A percentile compares a stretch with the other conserved stretches of the same genome.
Evolutionary conservation across 2,113 vertebrate genomes (phyloP).

Genomic region (Dipodomys stephensi): DNA sequence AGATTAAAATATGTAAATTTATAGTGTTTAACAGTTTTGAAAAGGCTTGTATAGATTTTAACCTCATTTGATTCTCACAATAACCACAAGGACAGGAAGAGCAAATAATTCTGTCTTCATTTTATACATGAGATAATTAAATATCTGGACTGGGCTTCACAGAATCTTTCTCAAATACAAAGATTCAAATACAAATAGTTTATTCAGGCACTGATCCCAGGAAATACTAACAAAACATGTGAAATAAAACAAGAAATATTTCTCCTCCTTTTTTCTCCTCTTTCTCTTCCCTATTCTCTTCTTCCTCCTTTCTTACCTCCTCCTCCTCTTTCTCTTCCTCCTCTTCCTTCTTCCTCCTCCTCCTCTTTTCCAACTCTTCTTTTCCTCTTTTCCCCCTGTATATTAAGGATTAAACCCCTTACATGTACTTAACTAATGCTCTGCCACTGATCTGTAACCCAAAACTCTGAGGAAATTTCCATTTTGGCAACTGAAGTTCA

Average conservation of each 20-base stretch:
- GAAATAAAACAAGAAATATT: neutral
- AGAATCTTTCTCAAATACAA: neutral
- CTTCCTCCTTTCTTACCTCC: accelerated
- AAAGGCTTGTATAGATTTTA: neutral
- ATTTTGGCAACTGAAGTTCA: neutral
- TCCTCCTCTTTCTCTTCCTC: neutral
- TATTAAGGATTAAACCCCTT: neutral
- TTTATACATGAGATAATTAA: conserved; percentile 2
- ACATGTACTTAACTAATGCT: neutral
- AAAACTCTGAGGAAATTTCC: neutral
- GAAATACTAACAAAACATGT: neutral
- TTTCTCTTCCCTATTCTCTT: neutral
- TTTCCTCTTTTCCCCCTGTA: neutral
- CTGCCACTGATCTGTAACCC: neutral
- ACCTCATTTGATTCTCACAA: neutral
- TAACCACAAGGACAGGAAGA: neutral
- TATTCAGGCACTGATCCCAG: neutral
- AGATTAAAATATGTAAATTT: neutral
- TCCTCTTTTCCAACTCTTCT: neutral
- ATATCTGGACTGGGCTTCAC: neutral
- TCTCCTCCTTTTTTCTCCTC: neutral
- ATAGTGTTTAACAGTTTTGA: neutral
- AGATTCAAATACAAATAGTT: conserved; percentile 19
- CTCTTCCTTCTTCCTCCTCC: neutral
- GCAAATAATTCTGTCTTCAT: neutral